Evolutionary conservation across 2,888 invertebrate species (phyloP), one percentile per base, ranked within the genome.

Genomic region (Endomychus coccineus): DNA sequence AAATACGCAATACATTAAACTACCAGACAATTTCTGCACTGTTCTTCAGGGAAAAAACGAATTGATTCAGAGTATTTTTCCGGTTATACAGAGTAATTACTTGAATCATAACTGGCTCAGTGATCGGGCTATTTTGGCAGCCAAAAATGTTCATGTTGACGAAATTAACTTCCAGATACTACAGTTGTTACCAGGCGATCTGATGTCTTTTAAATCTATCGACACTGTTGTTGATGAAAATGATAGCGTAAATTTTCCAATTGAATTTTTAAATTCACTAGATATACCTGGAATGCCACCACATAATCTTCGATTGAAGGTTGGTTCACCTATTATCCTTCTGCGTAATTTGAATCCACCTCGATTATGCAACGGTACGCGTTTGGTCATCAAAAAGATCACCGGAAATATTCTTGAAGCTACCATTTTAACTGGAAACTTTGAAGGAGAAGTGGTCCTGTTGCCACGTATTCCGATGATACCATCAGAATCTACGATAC

Each of bases 381-480:
- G 49, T 16, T 50, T 35, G 23, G 34, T 34, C 29, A 40, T 48
- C 12, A 50, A 50, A 43, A 51, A 48, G 25, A 34, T 60, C 16
- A 50, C 45, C 43, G 32, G 27, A 35, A 54, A 58, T 34, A 30
- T 56, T 21, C 47, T 54, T 17, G 47, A 56, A 45, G 55, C 52
- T 2, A 56, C 46, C 23, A 53, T 55, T 40, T 43, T 54, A 16
- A 51, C 19, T 32, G 51, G 50, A 4, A 46, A 44, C 27, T 45
- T 42, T 34, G 22, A 42, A 46, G 46, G 48, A 11, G 44, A 52
- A 44, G 34, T 45, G 34, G 51, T 55, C 9, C 44, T 54, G 7
- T 33, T 58, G 16, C 52, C 55, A 43, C 46, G 54, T 11, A 58
- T 59, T 29, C 57, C 58, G 30, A 52, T 58, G 46, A 58, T 59